Base-by-base conservation (phyloP, 2,888 invertebrate species). In the Microplitis manilae region DNA sequence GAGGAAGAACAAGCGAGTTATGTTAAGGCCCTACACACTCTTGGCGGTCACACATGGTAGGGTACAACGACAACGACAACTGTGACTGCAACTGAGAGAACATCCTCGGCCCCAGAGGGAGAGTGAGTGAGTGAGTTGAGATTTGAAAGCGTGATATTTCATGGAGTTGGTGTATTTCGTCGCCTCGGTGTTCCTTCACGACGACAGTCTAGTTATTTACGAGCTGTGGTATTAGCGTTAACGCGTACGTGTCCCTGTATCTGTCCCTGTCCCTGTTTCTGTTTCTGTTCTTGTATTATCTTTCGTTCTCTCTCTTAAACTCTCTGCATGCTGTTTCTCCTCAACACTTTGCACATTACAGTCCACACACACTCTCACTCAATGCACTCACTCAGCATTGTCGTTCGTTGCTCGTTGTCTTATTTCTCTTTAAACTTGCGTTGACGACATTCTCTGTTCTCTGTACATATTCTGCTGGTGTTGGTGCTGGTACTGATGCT, bases 171-270 rank as follows among this genome's bases (percentile, higher is more conserved):
- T 60, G 50, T 64, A 61, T 62, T 50, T 77, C 73, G 79, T 79
- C 50, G 41, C 69, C 38, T 68, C 50, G 50, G 77, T 77, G 73
- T 78, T 68, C 77, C 72, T 80, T 82, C 83, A 83, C 85, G 85
- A 84, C 81, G 85, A 85, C 85, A 84, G 85, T 79, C 61, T 73
- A 75, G 80, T 86, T 85, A 86, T 85, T 86, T 86, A 86, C 84
- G 86, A 85, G 85, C 83, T 80, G 69, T 62, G 73, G 73, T 77
- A 77, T 77, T 77, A 77, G 69, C 73, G 77, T 68, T 41, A 70
- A 77, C 68, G 68, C 73, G 68, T 73, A 67, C 72, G 68, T 77
- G 73, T 77, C 15, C 73, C 62, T 73, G 50, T 13, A 13, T 4
- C 30, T 50, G 13, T 50, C 50, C 9, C 41, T 50, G 20, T 6